These are phyloP conservation scores for Netelia virgata DNA, from an alignment of 2,888 invertebrate species.

Conservation along the genomic window DNA sequence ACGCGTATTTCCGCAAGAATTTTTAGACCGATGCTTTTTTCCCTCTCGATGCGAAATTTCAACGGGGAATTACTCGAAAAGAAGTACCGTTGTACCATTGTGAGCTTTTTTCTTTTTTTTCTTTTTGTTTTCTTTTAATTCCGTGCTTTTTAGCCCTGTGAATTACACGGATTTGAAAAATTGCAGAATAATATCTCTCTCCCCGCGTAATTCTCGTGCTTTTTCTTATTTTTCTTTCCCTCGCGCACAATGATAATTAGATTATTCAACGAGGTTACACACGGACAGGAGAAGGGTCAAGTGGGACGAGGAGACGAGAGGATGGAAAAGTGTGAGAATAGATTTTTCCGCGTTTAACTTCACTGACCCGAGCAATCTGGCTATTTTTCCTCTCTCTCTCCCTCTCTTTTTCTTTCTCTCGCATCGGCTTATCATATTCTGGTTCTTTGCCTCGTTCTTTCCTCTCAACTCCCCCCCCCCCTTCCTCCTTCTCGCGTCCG, in stretches of 20 bases:
- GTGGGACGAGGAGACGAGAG: neutral
- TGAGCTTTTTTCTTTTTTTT: neutral
- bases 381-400: conserved; percentile 26
- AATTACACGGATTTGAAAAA: neutral
- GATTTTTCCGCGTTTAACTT: conserved; percentile 40
- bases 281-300: conserved; percentile 6
- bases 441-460: neutral
- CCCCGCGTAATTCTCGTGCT: neutral
- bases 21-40: neutral
- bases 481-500: neutral
- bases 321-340: conserved; percentile 25
- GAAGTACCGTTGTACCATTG: neutral
- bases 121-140: neutral
- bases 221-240: neutral
- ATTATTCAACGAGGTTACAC: conserved; percentile 42
- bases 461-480: neutral
- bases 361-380: conserved; percentile 40
- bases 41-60: neutral
- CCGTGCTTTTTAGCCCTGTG: neutral
- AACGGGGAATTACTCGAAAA: neutral
- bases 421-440: conserved; percentile 21
- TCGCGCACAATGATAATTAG: conserved; percentile 40
- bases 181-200: neutral
- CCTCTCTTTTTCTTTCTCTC: neutral
- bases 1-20: no score